Evolutionary conservation across 2,888 invertebrate genomes (phyloP).

Genomic region (Nomada fabriciana): DNA sequence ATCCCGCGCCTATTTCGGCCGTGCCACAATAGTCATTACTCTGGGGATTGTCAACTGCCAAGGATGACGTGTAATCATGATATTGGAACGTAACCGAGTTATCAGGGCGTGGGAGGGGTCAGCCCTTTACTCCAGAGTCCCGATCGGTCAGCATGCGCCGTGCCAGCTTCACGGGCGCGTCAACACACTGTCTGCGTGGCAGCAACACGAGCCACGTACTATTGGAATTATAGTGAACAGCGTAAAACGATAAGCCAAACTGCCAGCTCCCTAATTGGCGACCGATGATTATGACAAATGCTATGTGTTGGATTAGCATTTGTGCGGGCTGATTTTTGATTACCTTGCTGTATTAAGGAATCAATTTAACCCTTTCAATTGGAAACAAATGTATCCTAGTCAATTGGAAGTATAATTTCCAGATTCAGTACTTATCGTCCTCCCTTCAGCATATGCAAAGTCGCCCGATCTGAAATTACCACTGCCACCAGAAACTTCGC

Average conservation of each 20-base stretch:
- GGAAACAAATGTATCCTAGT: no score
- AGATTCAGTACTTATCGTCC: no score
- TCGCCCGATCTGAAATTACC: background rate
- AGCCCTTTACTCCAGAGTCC: constrained; percentile 60
- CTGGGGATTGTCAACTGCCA: constrained; percentile 67
- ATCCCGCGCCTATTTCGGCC: constrained; percentile 55
- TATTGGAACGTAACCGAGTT: constrained; percentile 74
- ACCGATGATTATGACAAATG: constrained; percentile 15
- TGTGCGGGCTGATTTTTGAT: background rate
- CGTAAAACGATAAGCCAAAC: constrained; percentile 31
- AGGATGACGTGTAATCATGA: constrained; percentile 74
- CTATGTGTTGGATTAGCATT: background rate
- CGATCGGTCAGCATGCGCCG: constrained; percentile 53
- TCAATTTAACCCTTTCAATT: background rate
- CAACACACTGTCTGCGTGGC: constrained; percentile 58
- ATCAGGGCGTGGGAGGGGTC: constrained; percentile 54
- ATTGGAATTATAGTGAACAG: constrained; percentile 38
- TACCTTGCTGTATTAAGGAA: background rate
- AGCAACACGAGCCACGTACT: constrained; percentile 27
- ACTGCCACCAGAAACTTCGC: constrained; percentile 1
- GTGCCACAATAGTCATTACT: constrained; percentile 76
- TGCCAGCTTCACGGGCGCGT: constrained; percentile 43
- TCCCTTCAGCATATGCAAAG: no score
- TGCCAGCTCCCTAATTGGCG: constrained; percentile 24
- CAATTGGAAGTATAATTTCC: no score